Evolutionary conservation across 35 echinoderm and acorn worm genomes (phyloP).

Genomic region (Chiridota heheva): DNA sequence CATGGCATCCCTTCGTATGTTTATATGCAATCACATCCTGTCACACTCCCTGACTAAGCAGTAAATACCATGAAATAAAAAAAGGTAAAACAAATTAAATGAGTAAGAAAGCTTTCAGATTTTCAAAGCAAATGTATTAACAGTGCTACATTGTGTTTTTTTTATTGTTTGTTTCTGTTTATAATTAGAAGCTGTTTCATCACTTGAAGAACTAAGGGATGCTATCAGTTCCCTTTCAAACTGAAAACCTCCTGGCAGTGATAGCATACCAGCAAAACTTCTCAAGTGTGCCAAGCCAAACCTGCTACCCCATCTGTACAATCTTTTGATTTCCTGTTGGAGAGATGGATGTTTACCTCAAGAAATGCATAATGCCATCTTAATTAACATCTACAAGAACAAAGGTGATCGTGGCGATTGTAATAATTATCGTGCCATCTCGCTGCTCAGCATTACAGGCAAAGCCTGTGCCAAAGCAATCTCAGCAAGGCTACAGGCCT

Average conservation of each 20-base stretch:
- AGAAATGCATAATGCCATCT: slow-evolving; percentile 22
- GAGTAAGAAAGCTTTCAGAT: no score
- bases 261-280: slow-evolving; percentile 4
- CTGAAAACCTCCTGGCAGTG: not conserved
- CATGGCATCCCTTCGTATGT: no score
- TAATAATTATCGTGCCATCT: slow-evolving; percentile 3
- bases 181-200: not conserved
- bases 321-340: not conserved
- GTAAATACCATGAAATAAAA: no score
- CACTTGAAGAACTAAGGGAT: not conserved
- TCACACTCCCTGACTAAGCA: no score
- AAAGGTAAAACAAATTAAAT: no score
- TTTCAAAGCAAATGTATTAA: no score
- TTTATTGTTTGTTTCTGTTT: no score
- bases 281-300: slow-evolving; percentile 3
- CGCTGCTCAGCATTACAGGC: not conserved
- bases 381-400: slow-evolving; percentile 33
- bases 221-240: not conserved
- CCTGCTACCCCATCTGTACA: not conserved
- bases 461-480: not conserved
- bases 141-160: no score
- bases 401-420: slow-evolving; percentile 11
- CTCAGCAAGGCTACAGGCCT: not conserved
- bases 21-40: no score
- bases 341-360: slow-evolving; percentile 8